phyloP scores from a whole-genome alignment of 2,888 invertebrate genomes.

The Ornithoptera priamus region DNA sequence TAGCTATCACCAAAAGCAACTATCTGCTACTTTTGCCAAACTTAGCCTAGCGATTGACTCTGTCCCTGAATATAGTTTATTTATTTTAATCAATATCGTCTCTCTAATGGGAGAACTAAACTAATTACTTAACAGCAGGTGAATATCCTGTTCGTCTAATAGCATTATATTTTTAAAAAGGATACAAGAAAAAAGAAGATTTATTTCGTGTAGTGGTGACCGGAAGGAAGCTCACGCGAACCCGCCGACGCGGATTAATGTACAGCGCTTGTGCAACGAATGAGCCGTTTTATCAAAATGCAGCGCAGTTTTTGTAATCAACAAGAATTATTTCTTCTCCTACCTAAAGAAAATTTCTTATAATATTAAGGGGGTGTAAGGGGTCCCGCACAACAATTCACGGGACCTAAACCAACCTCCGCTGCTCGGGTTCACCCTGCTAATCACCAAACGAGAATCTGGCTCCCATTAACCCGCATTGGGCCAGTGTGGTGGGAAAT shows the following conservation, averaged over 20 bases:
- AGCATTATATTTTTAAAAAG: neutral
- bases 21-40: too few species aligned
- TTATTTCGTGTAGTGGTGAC: slow-evolving; percentile 8
- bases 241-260: slow-evolving; percentile 19
- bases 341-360: neutral
- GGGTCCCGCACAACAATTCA: too few species aligned
- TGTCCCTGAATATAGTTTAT: too few species aligned
- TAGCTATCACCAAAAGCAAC: too few species aligned
- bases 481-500: too few species aligned
- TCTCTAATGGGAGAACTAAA: too few species aligned
- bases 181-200: slow-evolving; percentile 6
- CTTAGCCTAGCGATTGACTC: too few species aligned
- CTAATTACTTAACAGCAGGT: neutral
- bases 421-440: too few species aligned
- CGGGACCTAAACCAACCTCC: too few species aligned
- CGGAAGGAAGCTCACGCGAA: slow-evolving; percentile 19
- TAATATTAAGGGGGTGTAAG: neutral
- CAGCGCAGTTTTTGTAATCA: slow-evolving; percentile 23
- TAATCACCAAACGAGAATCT: too few species aligned
- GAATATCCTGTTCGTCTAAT: neutral
- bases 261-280: slow-evolving; percentile 20
- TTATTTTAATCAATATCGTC: too few species aligned
- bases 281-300: slow-evolving; percentile 26
- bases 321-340: slow-evolving; percentile 9
- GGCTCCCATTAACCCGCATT: too few species aligned